Evolutionary conservation across 2,113 vertebrate species (phyloP), one percentile per base, ranked within the genome.

Genomic region (Menidia beryllina): DNA sequence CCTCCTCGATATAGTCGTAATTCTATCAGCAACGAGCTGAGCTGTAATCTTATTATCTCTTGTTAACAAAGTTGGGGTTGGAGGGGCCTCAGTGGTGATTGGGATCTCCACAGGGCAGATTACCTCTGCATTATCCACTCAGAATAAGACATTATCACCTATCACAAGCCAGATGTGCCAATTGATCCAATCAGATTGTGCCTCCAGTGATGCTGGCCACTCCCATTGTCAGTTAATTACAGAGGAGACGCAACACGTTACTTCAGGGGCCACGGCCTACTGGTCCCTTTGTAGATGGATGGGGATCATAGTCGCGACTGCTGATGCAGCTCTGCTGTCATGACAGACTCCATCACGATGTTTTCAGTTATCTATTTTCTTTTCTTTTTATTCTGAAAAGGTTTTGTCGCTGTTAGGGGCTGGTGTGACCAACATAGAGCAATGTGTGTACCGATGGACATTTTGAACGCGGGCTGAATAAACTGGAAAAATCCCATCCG

Each of bases 41-140:
- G 50, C 72, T 78, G 34, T 91, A 88, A 93, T 91, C 89, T 88
- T 59, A 85, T 93, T 92, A 92, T 91, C 88, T 87, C 82, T 80
- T 61, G 86, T 88, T 87, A 88, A 82, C 87, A 80, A 86, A 86
- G 79, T 76, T 58, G 82, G 71, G 55, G 81, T 82, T 75, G 69
- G 78, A 69, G 71, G 82, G 67, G 71, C 69, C 69, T 82, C 60
- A 13, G 63, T 72, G 77, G 71, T 9, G 85, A 90, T 84, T 85
- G 63, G 74, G 82, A 89, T 90, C 83, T 83, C 65, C 59, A 78
- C 69, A 30, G 81, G 81, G 82, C 87, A 87, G 91, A 91, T 93
- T 91, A 90, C 82, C 81, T 83, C 79, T 66, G 72, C 77, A 91
- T 93, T 90, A 93, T 92, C 90, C 79, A 91, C 89, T 91, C 87